Evolutionary conservation across 2,797 vertebrate species (phyloP), one percentile per base, ranked within the genome.

Genomic region (Tympanoctomys barrerae): DNA sequence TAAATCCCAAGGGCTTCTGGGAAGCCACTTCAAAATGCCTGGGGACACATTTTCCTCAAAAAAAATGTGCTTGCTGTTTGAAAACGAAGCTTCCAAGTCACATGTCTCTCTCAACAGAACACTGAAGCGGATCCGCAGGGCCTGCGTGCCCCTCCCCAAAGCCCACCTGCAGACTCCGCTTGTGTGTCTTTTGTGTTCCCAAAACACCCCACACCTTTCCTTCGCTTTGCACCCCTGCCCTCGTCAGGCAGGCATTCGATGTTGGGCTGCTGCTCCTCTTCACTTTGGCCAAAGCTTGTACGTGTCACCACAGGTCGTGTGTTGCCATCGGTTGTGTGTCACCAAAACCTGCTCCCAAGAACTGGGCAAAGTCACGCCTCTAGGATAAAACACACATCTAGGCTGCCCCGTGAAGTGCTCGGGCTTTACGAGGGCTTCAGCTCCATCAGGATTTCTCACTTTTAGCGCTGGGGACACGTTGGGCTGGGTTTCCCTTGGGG

Each of bases 41-140:
- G 90, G 90, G 85, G 84, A 88, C 62, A 26, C 85, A 95, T 97
- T 96, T 93, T 6, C 66, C 84, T 97, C 96, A 80, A 95, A 80
- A 95, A 96, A 87, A 91, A 36, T 59, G 59, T n/a, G 87, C 71
- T 66, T 97, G 36, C 52, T 96, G 31, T 97, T 97, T 97, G 97
- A 98, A 98, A 98, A 96, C 0, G 70, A 97, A 97, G 96, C 96
- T 97, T 96, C 93, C 96, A 93, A 89, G 57, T 66, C 95, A 39
- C 96, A 97, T 94, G 42, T 18, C 97, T 95, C 96, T 98, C 97
- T 97, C 86, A 73, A 96, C 42, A 84, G 91, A 93, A 96, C 96
- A 95, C 70, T 6, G 42, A 97, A 94, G 54, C 24, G 87, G 85
- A 57, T 97, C 92, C 5, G 13, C 8, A 2, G 21, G 22, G 42